A percentile compares a stretch with the other conserved stretches of the same genome.
Conservation (phyloP, 2,888 invertebrate species). For the Drosophila setosimentum region DNA sequence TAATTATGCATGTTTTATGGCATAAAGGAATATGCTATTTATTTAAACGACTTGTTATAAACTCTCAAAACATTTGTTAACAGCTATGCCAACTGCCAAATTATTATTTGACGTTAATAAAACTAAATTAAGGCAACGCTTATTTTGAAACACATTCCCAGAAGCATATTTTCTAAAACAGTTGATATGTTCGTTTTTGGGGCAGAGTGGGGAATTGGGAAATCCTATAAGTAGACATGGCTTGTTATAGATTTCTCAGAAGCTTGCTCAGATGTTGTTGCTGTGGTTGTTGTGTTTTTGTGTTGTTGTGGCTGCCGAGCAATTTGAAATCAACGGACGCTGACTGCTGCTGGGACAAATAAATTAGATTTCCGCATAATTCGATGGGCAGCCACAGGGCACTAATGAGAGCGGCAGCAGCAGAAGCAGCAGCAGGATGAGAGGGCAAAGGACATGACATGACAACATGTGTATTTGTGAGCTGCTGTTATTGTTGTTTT, state of each 20-base stretch:
- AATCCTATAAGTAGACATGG: conserved; percentile 26
- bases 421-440: conserved; percentile 17
- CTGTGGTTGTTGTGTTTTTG: conserved; percentile 15
- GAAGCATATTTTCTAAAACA: conserved; percentile 7
- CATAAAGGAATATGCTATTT: background rate
- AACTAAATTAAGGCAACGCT: conserved; percentile 9
- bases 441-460: background rate
- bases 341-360: conserved; percentile 40
- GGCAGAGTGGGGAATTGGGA: background rate
- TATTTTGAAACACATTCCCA: conserved; percentile 9
- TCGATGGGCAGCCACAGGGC: conserved; percentile 66
- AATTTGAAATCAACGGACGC: conserved; percentile 53
- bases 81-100: background rate
- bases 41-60: background rate
- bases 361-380: conserved; percentile 68
- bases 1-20: background rate
- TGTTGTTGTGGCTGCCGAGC: conserved; percentile 34
- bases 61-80: background rate
- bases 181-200: background rate
- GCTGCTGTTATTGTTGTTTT: conserved; percentile 14
- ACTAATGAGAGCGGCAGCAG: conserved; percentile 53
- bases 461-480: conserved; percentile 8
- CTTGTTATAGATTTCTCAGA: conserved; percentile 43
- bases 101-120: background rate
- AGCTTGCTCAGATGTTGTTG: conserved; percentile 18